Percentiles rank a stretch among this genome's conserved stretches.
Conservation (phyloP, 1,140 invertebrate species). For the Hycleus cichorii region DNA sequence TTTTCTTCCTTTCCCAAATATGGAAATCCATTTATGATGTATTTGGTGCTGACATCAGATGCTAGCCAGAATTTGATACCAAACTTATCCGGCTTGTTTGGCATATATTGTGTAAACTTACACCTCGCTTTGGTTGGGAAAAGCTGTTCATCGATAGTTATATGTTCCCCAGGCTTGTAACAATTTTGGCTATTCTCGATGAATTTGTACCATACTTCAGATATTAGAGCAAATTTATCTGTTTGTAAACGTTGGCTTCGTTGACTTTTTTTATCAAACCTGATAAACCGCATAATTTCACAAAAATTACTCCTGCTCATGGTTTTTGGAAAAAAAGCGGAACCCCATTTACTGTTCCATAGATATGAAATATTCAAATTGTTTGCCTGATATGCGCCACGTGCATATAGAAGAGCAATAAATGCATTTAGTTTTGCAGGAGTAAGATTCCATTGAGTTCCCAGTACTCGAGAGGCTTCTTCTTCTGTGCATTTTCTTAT, state of each 20-base stretch:
- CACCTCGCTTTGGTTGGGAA: slow-evolving; percentile 38
- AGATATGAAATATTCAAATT: slow-evolving; percentile 21
- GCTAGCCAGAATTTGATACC: slow-evolving; percentile 40
- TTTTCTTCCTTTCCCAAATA: slow-evolving; percentile 36
- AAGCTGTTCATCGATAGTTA: slow-evolving; percentile 38
- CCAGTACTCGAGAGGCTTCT: slow-evolving; percentile 23
- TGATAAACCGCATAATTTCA: slow-evolving; percentile 36
- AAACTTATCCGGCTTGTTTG: slow-evolving; percentile 40
- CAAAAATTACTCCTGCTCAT: slow-evolving; percentile 31
- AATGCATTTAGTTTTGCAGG: slow-evolving; percentile 28
- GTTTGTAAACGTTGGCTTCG: slow-evolving; percentile 28
- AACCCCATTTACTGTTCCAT: slow-evolving; percentile 22
- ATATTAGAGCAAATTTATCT: slow-evolving; percentile 37
- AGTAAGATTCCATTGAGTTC: slow-evolving; percentile 23
- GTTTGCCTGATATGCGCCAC: slow-evolving; percentile 29
- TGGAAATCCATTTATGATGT: slow-evolving; percentile 37
- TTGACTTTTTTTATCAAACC: slow-evolving; percentile 34
- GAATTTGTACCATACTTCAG: slow-evolving; percentile 37
- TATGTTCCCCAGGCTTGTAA: slow-evolving; percentile 33
- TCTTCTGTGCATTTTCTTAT: background rate
- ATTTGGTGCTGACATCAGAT: slow-evolving; percentile 34
- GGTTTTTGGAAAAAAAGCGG: slow-evolving; percentile 27
- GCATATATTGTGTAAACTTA: slow-evolving; percentile 38
- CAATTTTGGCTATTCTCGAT: slow-evolving; percentile 36
- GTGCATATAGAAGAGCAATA: slow-evolving; percentile 32